phyloP scores from a whole-genome alignment of 2,797 vertebrate genomes.

The Halcyon badia region DNA sequence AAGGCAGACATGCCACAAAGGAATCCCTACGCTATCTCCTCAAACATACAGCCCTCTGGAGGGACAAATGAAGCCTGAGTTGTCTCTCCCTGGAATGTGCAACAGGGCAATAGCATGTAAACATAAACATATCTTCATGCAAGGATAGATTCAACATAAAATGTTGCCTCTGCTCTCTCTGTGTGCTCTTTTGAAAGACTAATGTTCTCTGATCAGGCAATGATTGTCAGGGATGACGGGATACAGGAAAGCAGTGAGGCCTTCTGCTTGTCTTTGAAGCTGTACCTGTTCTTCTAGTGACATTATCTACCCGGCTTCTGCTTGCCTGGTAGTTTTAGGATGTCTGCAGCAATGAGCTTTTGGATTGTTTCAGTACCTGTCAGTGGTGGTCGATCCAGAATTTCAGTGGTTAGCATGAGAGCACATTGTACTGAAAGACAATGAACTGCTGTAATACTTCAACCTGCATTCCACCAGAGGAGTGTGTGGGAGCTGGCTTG shows the following conservation, averaged over 20 bases:
- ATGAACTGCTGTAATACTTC: background rate
- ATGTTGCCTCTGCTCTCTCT: background rate
- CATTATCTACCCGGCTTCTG: background rate
- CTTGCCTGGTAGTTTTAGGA: background rate
- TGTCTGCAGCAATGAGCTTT: background rate
- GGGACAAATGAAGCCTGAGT: background rate
- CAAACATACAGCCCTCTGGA: background rate
- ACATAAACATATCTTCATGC: background rate
- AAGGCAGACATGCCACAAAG: background rate
- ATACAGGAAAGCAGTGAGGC: background rate
- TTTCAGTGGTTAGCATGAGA: background rate
- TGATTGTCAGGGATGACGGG: background rate
- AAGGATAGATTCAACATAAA: background rate
- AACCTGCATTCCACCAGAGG: background rate
- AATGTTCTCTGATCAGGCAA: background rate
- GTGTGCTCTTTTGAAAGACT: background rate
- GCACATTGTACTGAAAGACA: background rate
- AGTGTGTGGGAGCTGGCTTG: background rate
- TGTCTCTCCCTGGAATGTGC: background rate
- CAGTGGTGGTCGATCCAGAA: background rate
- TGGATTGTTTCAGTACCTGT: background rate
- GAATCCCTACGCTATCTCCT: background rate
- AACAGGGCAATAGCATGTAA: background rate
- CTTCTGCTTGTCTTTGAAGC: background rate
- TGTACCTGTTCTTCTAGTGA: background rate